These are phyloP conservation scores for Eupelmus urozonus DNA, from an alignment of 2,888 invertebrate genomes.

Conservation along the genomic window DNA sequence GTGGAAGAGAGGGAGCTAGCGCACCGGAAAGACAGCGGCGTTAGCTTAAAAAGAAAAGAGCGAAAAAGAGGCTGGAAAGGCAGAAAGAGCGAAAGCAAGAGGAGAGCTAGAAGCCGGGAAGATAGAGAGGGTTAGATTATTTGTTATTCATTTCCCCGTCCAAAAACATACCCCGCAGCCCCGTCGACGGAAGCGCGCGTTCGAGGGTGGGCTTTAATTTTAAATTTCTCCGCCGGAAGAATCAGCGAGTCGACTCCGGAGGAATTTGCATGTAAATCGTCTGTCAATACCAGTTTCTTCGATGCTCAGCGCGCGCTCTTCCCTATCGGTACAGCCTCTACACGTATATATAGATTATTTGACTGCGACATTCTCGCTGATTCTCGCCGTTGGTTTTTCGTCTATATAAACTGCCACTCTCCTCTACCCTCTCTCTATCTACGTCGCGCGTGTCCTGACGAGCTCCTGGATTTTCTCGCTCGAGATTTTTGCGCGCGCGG, in stretches of 20 bases:
- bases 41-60: neutral
- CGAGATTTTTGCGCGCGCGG: constrained; percentile 16
- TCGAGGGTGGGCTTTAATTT: constrained; percentile 50
- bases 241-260: constrained; percentile 44
- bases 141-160: constrained; percentile 57
- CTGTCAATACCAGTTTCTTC: constrained; percentile 58
- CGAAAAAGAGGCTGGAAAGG: neutral
- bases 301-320: too few species aligned
- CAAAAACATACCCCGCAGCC: constrained; percentile 45
- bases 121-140: constrained; percentile 48
- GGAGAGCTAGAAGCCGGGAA: constrained; percentile 15
- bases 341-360: constrained; percentile 46
- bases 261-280: constrained; percentile 60
- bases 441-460: constrained; percentile 7
- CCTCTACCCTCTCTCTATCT: neutral
- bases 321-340: too few species aligned
- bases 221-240: constrained; percentile 48
- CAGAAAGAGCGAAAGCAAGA: constrained; percentile 14
- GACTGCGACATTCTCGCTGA: constrained; percentile 53
- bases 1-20: neutral
- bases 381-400: constrained; percentile 27
- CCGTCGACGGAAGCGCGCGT: too few species aligned
- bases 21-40: constrained; percentile 19
- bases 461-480: constrained; percentile 38
- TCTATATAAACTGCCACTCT: neutral